A percentile compares a stretch with the other conserved stretches of the same genome.
These are phyloP conservation scores for Bimastos eiseni DNA, from an alignment of 2,888 invertebrate genomes.

Conservation along the genomic window DNA sequence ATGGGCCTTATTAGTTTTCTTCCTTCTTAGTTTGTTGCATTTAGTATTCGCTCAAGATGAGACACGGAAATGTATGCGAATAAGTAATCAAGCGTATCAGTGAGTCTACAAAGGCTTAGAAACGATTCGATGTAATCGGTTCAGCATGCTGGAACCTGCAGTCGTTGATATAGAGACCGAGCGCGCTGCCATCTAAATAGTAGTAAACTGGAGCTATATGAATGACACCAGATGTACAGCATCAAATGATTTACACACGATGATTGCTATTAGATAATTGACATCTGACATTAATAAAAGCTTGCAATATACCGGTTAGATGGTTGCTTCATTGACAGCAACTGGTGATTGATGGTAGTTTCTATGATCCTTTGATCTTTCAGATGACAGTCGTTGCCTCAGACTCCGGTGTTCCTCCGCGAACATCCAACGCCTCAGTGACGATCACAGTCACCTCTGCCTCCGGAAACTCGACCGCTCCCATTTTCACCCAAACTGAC, in stretches of 20 bases:
- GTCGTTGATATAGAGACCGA: neutral
- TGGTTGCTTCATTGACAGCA: neutral
- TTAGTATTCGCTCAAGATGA: neutral
- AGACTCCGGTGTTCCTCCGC: slow-evolving; percentile 41
- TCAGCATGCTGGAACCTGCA: neutral
- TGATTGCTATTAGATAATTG: neutral
- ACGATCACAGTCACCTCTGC: slow-evolving; percentile 44
- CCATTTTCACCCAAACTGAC: neutral
- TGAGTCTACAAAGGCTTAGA: too few species aligned
- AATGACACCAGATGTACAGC: neutral
- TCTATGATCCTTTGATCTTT: neutral
- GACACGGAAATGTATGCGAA: neutral
- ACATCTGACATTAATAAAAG: neutral
- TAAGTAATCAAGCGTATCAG: neutral
- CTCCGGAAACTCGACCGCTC: neutral
- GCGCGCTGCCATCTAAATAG: neutral
- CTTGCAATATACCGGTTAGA: neutral
- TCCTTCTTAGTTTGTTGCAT: neutral
- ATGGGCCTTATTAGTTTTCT: neutral
- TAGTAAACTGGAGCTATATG: neutral
- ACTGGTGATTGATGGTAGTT: neutral
- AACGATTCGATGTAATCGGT: too few species aligned
- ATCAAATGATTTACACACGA: neutral
- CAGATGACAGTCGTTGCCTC: slow-evolving; percentile 40
- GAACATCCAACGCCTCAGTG: slow-evolving; percentile 26